Base-by-base conservation (phyloP, 2,113 vertebrate species). In the Halcyon malimbica region DNA sequence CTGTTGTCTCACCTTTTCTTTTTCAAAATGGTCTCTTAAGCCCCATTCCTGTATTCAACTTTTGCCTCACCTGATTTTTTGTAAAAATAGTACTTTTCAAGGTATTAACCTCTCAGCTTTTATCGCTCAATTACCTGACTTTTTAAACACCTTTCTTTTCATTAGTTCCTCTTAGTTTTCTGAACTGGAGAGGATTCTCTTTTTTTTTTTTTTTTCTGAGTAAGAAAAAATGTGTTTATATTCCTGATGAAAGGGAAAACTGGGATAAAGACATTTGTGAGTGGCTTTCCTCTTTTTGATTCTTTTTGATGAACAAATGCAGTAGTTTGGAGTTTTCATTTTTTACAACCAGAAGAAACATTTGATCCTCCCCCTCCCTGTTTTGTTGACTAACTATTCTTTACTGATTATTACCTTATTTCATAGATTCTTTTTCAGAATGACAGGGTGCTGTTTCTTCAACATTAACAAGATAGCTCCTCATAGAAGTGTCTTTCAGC, bases 331-430 rank as follows among this genome's bases (percentile, higher is more conserved):
- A 71, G 8, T 6, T 65, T 75, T 65, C 64, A 20, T 35, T 69
- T 91, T 91, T 68, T 64, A 33, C 10, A 85, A 39, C 31, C 13
- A 44, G 25, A 63, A 89, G 21, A 60, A 81, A 71, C 19, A 35
- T 62, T 31, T 63, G 10, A 26, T 23, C 25, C 1, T 21, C 1
- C 11, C 11, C 6, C 2, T 4, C 20, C 13, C 18, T 1, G 2
- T 56, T 71, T 37, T 75, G 23, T 42, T 44, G 44, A 33, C n/a
- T 37, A 57, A 33, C n/a, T 44, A 23, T 39, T 50, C 51, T 51
- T 75, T n/a, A 65, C 5, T 63, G 29, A 59, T 51, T 59, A 25
- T 69, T 46, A 46, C 44, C 41, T n/a, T 64, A 74, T 76, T 80
- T 89, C n/a, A 54, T 41, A 12, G 33, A 39, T 33, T 51, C 11